Conservation (phyloP, 2,113 vertebrate species). For the Rhagologus leucostigma region DNA sequence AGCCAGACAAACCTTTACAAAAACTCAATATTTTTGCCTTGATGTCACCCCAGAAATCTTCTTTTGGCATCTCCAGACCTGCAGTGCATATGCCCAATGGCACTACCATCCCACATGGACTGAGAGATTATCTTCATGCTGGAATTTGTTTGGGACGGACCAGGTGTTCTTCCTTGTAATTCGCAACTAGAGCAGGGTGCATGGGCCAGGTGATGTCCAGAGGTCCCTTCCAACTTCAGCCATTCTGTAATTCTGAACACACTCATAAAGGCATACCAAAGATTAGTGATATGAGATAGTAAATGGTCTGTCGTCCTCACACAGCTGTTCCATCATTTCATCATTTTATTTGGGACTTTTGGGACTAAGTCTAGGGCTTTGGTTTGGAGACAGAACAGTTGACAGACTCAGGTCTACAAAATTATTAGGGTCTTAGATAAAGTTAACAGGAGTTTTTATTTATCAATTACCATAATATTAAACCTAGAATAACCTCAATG, state of each 20-base stretch:
- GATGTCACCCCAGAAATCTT: neutral
- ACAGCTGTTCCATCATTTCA: neutral
- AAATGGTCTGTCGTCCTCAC: neutral
- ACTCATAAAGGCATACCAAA: neutral
- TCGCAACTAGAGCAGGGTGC: neutral
- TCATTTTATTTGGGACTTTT: neutral
- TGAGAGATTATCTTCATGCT: neutral
- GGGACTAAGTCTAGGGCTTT: neutral
- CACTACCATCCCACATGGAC: neutral
- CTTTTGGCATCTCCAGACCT: neutral
- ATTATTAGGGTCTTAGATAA: neutral
- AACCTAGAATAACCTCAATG: neutral
- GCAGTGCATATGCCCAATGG: neutral
- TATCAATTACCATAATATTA: neutral
- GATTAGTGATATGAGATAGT: neutral
- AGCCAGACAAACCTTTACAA: neutral
- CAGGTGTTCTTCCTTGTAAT: neutral
- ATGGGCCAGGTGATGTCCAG: neutral
- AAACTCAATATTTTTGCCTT: neutral
- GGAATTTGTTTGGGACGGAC: neutral
- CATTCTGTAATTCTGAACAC: neutral
- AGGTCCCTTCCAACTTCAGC: neutral
- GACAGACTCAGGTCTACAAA: neutral
- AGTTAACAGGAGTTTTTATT: neutral
- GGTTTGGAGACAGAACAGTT: neutral